A percentile compares a stretch with the other conserved stretches of the same genome.
These are phyloP conservation scores for Ctenochaetus hawaiiensis DNA, from an alignment of 2,797 vertebrate genomes.

Conservation along the genomic window DNA sequence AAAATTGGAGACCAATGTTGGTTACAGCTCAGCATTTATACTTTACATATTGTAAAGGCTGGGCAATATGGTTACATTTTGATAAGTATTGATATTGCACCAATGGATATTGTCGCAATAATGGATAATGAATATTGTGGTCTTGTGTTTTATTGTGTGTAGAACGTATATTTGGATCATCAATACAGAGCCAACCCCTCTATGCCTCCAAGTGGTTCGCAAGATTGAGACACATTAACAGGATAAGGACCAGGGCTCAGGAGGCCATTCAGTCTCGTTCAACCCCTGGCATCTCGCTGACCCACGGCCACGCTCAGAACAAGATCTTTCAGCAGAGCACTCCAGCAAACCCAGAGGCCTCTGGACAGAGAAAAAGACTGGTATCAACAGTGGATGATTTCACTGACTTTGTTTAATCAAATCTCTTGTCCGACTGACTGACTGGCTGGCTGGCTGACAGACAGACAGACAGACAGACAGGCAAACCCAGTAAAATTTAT, in stretches of 20 bases:
- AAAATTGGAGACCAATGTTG: constrained; percentile 20
- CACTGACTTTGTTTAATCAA: constrained; percentile 92
- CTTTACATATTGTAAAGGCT: not conserved
- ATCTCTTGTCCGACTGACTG: constrained; percentile 16
- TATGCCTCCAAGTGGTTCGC: constrained; percentile 97
- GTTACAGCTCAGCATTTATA: constrained; percentile 15
- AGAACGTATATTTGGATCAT: constrained; percentile 91
- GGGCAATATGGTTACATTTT: too few species aligned
- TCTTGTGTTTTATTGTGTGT: too few species aligned
- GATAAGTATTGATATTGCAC: too few species aligned
- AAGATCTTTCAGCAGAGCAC: constrained; percentile 85
- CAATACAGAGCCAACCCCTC: constrained; percentile 95
- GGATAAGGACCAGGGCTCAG: constrained; percentile 93
- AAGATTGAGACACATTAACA: constrained; percentile 94
- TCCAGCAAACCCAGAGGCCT: constrained; percentile 82
- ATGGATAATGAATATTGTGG: too few species aligned
- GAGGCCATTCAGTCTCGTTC: constrained; percentile 93
- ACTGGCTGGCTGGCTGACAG: not conserved
- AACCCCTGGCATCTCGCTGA: constrained; percentile 89
- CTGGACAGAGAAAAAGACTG: constrained; percentile 93
- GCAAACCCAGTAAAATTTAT: not conserved
- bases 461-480: constrained; percentile 19
- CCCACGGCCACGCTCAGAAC: constrained; percentile 84
- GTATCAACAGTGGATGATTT: constrained; percentile 97
- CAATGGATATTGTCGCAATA: too few species aligned